Evolutionary conservation across 2,888 invertebrate genomes (phyloP), one percentile per base, ranked within the genome.

Genomic region (Calliopum simillimum): DNA sequence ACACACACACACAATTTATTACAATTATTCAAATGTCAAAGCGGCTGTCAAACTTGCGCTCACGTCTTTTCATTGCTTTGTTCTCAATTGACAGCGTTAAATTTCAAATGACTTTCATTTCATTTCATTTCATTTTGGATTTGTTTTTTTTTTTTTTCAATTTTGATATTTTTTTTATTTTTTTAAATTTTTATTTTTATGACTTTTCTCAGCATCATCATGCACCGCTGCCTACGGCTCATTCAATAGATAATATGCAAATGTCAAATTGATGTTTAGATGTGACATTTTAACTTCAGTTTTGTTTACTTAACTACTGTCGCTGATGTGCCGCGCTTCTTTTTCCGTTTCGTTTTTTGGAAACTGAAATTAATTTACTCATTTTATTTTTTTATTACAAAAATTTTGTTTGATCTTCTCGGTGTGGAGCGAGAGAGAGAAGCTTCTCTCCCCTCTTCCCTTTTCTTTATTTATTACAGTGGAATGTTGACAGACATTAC

Each of bases 1-100:
- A 33, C 33, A 19, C 49, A 4, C 49, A 16, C 49, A 33, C 11
- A 46, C 11, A 46, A 14, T 49, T 41, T 14, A 58, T 43, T 11
- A 21, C 44, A 61, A 61, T 61, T 44, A 61, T 61, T 61, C 44
- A 61, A 61, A 61, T 61, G 61, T 19, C 44, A 61, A 61, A 23
- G 58, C 44, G 43, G 6, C 61, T 44, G 21, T 61, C 33, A 43
- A 19, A 11, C 43, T 25, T n/a, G 58, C 58, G 41, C 33, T 33
- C 33, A 33, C 33, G 33, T 33, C 33, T 61, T 44, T 44, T 16
- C 61, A 61, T 61, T 61, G 16, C 8, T 44, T 61, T 61, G 16
- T 3, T 44, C 8, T 33, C 33, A 33, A 33, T 33, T 33, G 33
- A 8, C 33, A 8, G 33, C 33, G 33, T 33, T 8, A 49, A 49